These are phyloP conservation scores for Gibbula magus DNA, from an alignment of 2,888 invertebrate species.

Conservation along the genomic window DNA sequence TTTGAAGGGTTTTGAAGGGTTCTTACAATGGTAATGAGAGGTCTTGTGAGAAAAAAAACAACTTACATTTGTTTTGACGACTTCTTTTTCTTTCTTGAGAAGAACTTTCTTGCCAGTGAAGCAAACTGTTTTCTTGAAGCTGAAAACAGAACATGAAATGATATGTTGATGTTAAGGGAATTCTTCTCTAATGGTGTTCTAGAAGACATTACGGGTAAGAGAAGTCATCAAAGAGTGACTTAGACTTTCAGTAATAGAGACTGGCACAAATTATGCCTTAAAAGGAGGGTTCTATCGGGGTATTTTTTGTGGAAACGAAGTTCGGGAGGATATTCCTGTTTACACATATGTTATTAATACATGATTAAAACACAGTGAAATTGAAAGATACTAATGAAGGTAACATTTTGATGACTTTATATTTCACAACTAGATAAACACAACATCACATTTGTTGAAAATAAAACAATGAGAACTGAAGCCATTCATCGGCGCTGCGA, in stretches of 20 bases:
- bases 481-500: too few species aligned
- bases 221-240: neutral
- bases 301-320: too few species aligned
- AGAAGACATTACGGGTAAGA: neutral
- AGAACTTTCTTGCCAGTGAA: slow-evolving; percentile 70
- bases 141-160: slow-evolving; percentile 45
- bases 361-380: too few species aligned
- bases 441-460: too few species aligned
- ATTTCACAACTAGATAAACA: too few species aligned
- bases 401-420: neutral
- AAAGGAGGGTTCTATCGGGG: too few species aligned
- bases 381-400: neutral
- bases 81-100: slow-evolving; percentile 69
- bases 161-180: neutral
- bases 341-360: too few species aligned
- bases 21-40: too few species aligned
- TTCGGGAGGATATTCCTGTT: too few species aligned
- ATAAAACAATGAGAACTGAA: too few species aligned
- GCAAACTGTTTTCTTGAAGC: slow-evolving; percentile 73
- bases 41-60: slow-evolving; percentile 19
- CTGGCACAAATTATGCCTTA: too few species aligned
- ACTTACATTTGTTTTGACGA: slow-evolving; percentile 66
- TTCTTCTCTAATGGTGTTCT: neutral
- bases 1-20: too few species aligned
- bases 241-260: neutral